These are phyloP conservation scores for Toxotes jaculatrix DNA, from an alignment of 2,113 vertebrate species.

Conservation along the genomic window DNA sequence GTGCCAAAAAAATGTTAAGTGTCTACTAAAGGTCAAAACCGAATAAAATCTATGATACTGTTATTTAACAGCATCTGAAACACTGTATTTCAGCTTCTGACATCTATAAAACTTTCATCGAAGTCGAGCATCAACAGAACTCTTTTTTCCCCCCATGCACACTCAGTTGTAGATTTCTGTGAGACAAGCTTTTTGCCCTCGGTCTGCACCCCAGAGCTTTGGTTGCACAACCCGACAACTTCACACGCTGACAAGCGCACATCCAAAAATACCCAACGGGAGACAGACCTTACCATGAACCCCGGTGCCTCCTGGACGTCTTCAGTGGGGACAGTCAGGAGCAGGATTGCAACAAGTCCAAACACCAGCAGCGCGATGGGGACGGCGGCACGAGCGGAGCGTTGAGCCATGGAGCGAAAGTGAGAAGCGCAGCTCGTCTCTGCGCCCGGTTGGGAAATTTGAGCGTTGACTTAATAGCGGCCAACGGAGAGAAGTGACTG, in stretches of 20 bases:
- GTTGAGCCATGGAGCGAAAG: conserved; percentile 68
- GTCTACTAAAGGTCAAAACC: neutral
- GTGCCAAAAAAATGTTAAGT: neutral
- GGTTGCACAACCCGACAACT: neutral
- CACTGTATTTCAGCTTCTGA: too few relatives aligned
- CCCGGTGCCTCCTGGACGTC: conserved; percentile 83
- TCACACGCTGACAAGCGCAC: neutral
- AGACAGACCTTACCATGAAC: conserved; percentile 86
- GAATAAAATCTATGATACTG: neutral
- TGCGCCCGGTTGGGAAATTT: neutral
- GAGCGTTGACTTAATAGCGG: neutral
- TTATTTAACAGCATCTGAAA: neutral
- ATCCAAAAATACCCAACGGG: conserved; percentile 30
- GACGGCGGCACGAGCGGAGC: conserved; percentile 59
- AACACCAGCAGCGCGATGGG: conserved; percentile 82
- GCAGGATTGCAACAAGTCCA: conserved; percentile 86
- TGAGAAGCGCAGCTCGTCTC: conserved; percentile 5
- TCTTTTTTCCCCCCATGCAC: too few relatives aligned
- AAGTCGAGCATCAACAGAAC: too few relatives aligned
- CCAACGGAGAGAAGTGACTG: conserved; percentile 11
- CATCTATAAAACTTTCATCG: too few relatives aligned
- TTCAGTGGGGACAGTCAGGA: conserved; percentile 86
- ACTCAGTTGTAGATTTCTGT: too few relatives aligned
- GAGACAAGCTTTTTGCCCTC: too few relatives aligned
- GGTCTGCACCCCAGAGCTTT: neutral